Conservation (phyloP, 2,888 invertebrate genomes). For the Ceratothoa steindachneri region DNA sequence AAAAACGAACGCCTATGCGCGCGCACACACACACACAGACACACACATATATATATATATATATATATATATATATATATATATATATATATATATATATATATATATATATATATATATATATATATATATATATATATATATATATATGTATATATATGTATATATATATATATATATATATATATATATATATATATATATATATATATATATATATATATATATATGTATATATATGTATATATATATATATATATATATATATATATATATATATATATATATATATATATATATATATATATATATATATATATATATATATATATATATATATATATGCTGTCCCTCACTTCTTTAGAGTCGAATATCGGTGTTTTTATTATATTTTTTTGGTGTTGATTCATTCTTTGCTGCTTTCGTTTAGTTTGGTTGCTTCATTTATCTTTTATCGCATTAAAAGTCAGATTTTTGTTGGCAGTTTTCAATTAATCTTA, state of each 20-base stretch:
- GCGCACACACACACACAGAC: neutral
- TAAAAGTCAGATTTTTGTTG: too few species aligned
- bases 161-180: neutral
- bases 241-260: neutral
- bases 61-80: neutral
- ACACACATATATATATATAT: neutral
- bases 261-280: neutral
- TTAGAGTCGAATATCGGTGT: too few species aligned
- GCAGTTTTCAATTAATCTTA: too few species aligned
- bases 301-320: neutral
- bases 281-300: neutral
- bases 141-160: slow-evolving; percentile 5
- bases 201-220: neutral
- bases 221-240: neutral
- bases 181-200: neutral
- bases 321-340: neutral
- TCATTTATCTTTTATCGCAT: too few species aligned
- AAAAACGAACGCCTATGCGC: neutral
- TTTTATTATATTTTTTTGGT: too few species aligned
- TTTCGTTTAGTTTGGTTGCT: too few species aligned
- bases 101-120: slow-evolving; percentile 5
- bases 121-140: slow-evolving; percentile 12
- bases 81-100: neutral
- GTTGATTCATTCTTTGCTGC: too few species aligned
- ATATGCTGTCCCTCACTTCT: too few species aligned